These are phyloP conservation scores for Megaustenia siamemsis DNA, from an alignment of 2,888 invertebrate genomes.

Conservation along the genomic window DNA sequence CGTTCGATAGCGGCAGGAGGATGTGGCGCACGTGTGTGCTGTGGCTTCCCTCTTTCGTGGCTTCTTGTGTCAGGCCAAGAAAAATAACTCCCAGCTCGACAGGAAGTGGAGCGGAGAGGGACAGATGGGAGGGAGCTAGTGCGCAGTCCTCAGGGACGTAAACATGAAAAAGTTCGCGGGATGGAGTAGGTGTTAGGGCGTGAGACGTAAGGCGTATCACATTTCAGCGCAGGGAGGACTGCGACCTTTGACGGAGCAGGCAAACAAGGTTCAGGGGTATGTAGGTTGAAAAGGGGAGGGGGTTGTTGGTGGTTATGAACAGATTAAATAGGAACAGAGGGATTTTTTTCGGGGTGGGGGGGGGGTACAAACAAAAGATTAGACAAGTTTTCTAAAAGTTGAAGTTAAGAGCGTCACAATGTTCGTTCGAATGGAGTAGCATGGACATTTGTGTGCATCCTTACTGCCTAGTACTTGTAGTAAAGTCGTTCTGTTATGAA, in stretches of 20 bases:
- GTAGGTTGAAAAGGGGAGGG: neutral
- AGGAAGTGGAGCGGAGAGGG: conserved; percentile 32
- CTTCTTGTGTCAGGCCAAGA: conserved; percentile 5
- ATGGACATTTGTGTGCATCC: too few species aligned
- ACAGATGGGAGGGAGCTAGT: neutral
- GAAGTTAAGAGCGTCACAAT: too few species aligned
- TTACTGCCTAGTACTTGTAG: too few species aligned
- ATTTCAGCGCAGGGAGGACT: too few species aligned
- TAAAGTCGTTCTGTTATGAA: too few species aligned
- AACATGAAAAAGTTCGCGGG: neutral
- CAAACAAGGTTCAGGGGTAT: neutral
- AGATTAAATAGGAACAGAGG: too few species aligned
- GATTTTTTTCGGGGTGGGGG: too few species aligned
- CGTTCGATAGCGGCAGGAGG: conserved; percentile 36
- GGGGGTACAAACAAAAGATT: too few species aligned
- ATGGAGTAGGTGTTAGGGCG: too few species aligned
- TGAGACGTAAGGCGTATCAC: too few species aligned
- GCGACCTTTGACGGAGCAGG: neutral
- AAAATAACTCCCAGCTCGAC: conserved; percentile 35
- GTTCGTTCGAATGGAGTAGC: too few species aligned
- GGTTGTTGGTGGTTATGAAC: neutral
- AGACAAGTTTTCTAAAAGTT: too few species aligned
- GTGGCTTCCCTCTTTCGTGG: conserved; percentile 22
- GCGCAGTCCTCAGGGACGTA: neutral
- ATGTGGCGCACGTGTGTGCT: neutral